A percentile compares a stretch with the other conserved stretches of the same genome.
These are phyloP conservation scores for Thymelicus lineola DNA, from an alignment of 2,888 invertebrate genomes.

Conservation along the genomic window DNA sequence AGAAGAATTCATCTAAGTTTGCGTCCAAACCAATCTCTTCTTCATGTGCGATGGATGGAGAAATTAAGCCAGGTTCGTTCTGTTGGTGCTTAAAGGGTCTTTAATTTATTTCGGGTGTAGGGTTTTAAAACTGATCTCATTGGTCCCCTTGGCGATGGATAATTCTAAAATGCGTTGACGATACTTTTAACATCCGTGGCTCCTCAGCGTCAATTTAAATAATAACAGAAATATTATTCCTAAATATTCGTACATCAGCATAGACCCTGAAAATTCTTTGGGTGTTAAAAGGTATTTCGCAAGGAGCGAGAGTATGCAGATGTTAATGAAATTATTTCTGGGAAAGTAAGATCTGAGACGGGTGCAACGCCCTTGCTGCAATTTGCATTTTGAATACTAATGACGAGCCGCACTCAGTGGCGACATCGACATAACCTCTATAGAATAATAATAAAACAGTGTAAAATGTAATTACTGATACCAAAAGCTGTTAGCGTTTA, in stretches of 20 bases:
- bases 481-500: slow-evolving; percentile 51
- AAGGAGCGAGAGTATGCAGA: slow-evolving; percentile 69
- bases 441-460: slow-evolving; percentile 65
- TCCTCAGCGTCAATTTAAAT: too few species aligned
- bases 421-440: slow-evolving; percentile 60
- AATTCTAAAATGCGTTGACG: too few species aligned
- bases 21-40: too few species aligned
- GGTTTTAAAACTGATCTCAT: too few species aligned
- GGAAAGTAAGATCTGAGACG: slow-evolving; percentile 78
- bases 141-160: too few species aligned
- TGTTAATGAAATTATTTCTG: slow-evolving; percentile 83
- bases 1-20: too few species aligned
- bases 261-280: slow-evolving; percentile 51
- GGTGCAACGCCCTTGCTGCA: slow-evolving; percentile 76
- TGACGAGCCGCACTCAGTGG: slow-evolving; percentile 66
- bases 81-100: too few species aligned
- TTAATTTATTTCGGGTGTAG: too few species aligned
- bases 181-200: too few species aligned
- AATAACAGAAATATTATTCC: neutral
- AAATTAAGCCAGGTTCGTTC: too few species aligned
- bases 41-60: too few species aligned
- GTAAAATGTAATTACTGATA: slow-evolving; percentile 64
- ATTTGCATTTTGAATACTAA: slow-evolving; percentile 84
- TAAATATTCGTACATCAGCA: slow-evolving; percentile 36
- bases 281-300: slow-evolving; percentile 60